Evolutionary conservation across 2,113 vertebrate species (phyloP).

Genomic region (Bos indicus): DNA sequence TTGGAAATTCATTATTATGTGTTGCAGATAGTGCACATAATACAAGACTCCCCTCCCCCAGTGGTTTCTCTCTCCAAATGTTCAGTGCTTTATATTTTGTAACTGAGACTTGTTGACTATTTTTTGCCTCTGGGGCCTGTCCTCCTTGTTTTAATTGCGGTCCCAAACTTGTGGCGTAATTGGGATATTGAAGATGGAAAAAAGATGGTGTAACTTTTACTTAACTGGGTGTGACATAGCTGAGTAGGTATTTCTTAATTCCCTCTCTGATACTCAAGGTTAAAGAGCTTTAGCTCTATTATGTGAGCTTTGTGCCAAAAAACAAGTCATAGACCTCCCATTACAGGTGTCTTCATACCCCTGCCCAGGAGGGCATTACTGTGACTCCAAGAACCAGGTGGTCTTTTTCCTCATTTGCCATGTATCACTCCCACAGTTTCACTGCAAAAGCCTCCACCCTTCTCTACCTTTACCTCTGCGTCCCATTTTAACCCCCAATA

Average conservation of each 20-base stretch:
- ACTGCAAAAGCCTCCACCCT: not conserved
- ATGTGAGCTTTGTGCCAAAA: not conserved
- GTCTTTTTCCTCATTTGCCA: not conserved
- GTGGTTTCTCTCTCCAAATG: slow-evolving; percentile 8
- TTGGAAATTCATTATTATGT: not conserved
- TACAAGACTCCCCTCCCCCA: not conserved
- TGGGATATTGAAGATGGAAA: slow-evolving; percentile 50
- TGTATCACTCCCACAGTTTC: not conserved
- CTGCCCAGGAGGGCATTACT: not conserved
- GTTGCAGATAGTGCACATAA: not conserved
- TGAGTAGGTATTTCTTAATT: slow-evolving; percentile 51
- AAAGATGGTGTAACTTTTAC: slow-evolving; percentile 55
- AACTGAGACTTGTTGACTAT: slow-evolving; percentile 45
- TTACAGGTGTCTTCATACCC: not conserved
- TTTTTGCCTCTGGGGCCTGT: slow-evolving; percentile 22
- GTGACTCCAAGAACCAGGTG: not conserved
- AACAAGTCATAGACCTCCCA: not conserved
- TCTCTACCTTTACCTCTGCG: not conserved
- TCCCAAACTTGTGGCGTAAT: slow-evolving; percentile 38
- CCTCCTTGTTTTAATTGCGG: slow-evolving; percentile 64
- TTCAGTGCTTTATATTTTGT: slow-evolving; percentile 24
- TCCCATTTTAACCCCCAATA: not conserved
- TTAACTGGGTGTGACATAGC: slow-evolving; percentile 43
- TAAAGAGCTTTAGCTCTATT: not conserved
- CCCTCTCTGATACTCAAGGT: not conserved